These are phyloP conservation scores for Andrena dorsata DNA, from an alignment of 2,888 invertebrate genomes.

Conservation along the genomic window DNA sequence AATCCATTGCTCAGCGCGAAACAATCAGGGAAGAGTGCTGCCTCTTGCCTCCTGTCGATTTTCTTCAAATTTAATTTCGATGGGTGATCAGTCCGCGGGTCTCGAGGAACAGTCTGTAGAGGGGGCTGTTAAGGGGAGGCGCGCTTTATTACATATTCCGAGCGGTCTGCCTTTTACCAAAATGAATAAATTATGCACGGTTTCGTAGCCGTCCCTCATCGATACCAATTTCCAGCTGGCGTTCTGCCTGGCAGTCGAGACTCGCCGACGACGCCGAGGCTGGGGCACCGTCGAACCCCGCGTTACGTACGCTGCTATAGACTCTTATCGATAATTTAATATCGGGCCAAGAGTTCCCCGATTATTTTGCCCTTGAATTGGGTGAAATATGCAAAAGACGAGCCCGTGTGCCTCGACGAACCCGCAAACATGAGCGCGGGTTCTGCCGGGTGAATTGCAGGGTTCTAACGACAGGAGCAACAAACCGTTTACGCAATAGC, in stretches of 20 bases:
- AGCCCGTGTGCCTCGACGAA: constrained; percentile 1
- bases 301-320: constrained; percentile 26
- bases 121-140: too few species aligned
- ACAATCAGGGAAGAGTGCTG: too few species aligned
- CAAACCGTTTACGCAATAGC: background rate
- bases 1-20: too few species aligned
- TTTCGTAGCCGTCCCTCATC: constrained; percentile 45
- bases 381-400: constrained; percentile 45
- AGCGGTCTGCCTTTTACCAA: constrained; percentile 26
- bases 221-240: constrained; percentile 55
- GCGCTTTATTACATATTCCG: constrained; percentile 27
- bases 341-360: constrained; percentile 32
- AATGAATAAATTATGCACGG: constrained; percentile 58
- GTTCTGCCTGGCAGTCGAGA: constrained; percentile 34
- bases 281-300: constrained; percentile 20
- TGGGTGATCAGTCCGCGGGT: background rate
- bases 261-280: constrained; percentile 24
- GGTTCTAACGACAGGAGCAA: background rate
- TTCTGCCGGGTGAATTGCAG: too few species aligned
- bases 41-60: background rate
- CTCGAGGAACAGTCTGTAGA: background rate
- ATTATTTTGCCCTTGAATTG: constrained; percentile 48
- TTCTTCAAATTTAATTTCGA: background rate
- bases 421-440: background rate
- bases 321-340: constrained; percentile 66